Base-by-base conservation (phyloP, 2,888 invertebrate species). In the Eurois occulta region DNA sequence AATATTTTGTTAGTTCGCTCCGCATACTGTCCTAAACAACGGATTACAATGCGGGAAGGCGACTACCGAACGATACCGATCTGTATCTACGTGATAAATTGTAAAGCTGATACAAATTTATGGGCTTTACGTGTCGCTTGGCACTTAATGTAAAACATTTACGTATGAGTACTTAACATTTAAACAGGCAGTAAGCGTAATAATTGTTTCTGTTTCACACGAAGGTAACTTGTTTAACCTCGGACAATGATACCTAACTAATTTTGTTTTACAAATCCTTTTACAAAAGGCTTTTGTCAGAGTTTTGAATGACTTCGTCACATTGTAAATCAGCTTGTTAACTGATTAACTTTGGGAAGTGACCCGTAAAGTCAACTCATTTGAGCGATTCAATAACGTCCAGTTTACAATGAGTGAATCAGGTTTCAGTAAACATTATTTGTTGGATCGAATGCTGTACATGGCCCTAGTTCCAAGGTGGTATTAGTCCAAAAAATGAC, bases 41-140 rank as follows among this genome's bases (percentile, higher is more conserved):
- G 94, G 95, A 96, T 96, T 96, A 96, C 95, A 95, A 96, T 96
- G 95, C 96, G 93, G 94, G 94, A 93, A 93, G 89, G 94, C 93
- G 88, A 91, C 92, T 91, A 89, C 91, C 90, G 91, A 92, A 90
- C 94, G 93, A 93, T 94, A 93, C 92, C 88, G 93, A 94, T 94
- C 93, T 90, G 88, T 89, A 91, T 92, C 91, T 91, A 90, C 92
- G 93, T 94, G 94, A 95, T 95, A 95, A 94, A 95, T 95, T 92
- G 94, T 94, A 91, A 91, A 93, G 87, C 92, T 92, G 87, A 89
- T 91, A 91, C 90, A 89, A 92, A 94, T 93, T 94, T 94, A 94
- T 91, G 82, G 81, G 85, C 76, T 84, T 87, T 93, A 92, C 92
- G 93, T 92, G 93, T 84, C 81, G 81, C 80, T 87, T 87, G 85